Conservation (phyloP, 2,113 vertebrate genomes). For the Parotia lawesii region DNA sequence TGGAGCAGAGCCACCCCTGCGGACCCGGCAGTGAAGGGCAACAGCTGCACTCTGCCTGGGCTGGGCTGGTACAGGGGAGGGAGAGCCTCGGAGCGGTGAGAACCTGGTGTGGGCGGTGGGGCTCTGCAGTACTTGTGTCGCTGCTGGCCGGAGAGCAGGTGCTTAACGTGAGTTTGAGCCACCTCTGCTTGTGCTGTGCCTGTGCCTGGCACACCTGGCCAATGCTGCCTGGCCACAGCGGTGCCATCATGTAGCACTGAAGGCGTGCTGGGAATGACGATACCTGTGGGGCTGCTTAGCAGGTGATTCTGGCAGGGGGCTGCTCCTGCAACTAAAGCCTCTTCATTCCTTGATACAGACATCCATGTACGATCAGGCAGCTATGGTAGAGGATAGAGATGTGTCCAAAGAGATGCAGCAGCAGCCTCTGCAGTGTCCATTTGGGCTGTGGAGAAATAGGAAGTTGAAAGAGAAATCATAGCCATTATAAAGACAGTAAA, state of each 20-base stretch:
- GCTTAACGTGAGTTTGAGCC: fast-evolving
- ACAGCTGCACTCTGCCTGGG: slow-evolving; percentile 67
- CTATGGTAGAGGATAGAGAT: slow-evolving; percentile 81
- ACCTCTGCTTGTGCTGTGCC: fast-evolving
- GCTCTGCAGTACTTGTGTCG: fast-evolving
- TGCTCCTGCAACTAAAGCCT: not conserved
- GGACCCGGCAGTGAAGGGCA: slow-evolving; percentile 72
- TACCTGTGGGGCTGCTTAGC: not conserved
- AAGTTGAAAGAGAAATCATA: slow-evolving; percentile 84
- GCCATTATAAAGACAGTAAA: slow-evolving; percentile 82
- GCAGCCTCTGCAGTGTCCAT: slow-evolving; percentile 79
- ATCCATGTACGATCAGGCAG: slow-evolving; percentile 76
- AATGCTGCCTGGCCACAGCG: fast-evolving
- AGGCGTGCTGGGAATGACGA: fast-evolving
- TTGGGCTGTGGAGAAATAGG: slow-evolving; percentile 84
- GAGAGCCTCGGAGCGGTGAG: slow-evolving; percentile 80
- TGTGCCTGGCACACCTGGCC: fast-evolving
- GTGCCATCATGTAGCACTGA: not conserved
- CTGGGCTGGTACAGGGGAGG: slow-evolving; percentile 67
- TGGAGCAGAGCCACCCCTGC: slow-evolving; percentile 54
- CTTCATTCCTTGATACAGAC: not conserved
- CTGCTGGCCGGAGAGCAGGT: fast-evolving
- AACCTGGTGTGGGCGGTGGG: fast-evolving
- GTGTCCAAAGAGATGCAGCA: slow-evolving; percentile 87
- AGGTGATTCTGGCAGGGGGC: fast-evolving